These are phyloP conservation scores for Rachycentron canadum DNA, from an alignment of 2,797 vertebrate species.

Conservation along the genomic window DNA sequence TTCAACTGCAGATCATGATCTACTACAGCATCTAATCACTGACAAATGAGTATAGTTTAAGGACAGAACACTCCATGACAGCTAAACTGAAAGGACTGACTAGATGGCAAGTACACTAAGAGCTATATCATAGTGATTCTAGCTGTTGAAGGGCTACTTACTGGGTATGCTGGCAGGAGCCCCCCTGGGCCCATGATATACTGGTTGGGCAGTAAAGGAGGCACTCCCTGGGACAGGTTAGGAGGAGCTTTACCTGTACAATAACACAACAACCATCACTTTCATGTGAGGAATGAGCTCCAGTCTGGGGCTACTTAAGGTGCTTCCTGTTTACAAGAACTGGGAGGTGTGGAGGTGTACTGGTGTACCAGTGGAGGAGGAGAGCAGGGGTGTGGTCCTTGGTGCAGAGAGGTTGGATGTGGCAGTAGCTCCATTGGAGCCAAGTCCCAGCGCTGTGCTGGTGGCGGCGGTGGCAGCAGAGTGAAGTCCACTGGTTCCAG, in stretches of 20 bases:
- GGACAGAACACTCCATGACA: not conserved
- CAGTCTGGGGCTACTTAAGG: not conserved
- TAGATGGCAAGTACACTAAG: not conserved
- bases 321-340: no score
- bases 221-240: slow-evolving; percentile 94
- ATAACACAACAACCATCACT: slow-evolving; percentile 6
- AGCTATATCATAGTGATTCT: not conserved
- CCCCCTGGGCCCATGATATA: slow-evolving; percentile 98
- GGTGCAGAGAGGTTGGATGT: slow-evolving; percentile 84
- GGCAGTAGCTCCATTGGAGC: slow-evolving; percentile 88
- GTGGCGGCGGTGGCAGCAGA: slow-evolving; percentile 65
- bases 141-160: slow-evolving; percentile 77
- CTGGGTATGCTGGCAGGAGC: slow-evolving; percentile 96
- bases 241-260: slow-evolving; percentile 94
- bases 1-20: not conserved
- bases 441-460: slow-evolving; percentile 87
- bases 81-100: not conserved
- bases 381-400: slow-evolving; percentile 88
- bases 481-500: slow-evolving; percentile 82
- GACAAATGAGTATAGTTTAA: not conserved
- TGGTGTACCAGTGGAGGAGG: slow-evolving; percentile 82
- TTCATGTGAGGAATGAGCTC: not conserved
- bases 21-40: not conserved
- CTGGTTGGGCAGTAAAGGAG: slow-evolving; percentile 96
- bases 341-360: not conserved